Percentiles rank a stretch among this genome's conserved stretches.
phyloP scores from a whole-genome alignment of 2,113 vertebrate genomes.

The Calcarius ornatus region DNA sequence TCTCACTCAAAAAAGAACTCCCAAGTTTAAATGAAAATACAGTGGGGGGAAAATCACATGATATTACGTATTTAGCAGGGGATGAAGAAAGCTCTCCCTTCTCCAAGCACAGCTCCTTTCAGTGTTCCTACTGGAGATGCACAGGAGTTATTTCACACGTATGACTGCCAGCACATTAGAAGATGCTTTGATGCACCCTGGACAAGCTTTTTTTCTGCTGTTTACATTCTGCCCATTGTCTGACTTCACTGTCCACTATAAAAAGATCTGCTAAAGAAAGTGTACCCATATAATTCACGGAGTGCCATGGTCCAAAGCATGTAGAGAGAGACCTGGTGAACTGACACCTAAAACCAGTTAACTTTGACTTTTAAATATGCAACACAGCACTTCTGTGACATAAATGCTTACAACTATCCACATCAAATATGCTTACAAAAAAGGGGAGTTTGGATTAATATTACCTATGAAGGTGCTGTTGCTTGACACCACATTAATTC shows the following conservation, averaged over 20 bases:
- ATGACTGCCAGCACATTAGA: neutral
- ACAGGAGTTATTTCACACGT: neutral
- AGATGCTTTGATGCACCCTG: neutral
- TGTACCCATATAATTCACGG: rapidly evolving
- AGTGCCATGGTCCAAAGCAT: neutral
- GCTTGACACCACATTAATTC: neutral
- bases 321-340: neutral
- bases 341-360: neutral
- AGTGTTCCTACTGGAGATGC: neutral
- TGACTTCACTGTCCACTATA: neutral
- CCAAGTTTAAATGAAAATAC: neutral
- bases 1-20: neutral
- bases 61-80: neutral
- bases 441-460: neutral
- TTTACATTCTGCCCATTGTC: neutral
- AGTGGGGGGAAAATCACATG: neutral
- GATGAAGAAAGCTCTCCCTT: neutral
- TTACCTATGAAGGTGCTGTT: neutral
- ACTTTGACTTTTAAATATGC: neutral
- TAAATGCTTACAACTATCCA: neutral
- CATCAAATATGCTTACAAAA: neutral
- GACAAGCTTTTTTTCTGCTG: neutral
- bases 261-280: neutral
- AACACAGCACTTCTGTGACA: neutral
- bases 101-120: neutral